phyloP scores from a whole-genome alignment of 1,140 invertebrate genomes.

The Drosophila miranda region DNA sequence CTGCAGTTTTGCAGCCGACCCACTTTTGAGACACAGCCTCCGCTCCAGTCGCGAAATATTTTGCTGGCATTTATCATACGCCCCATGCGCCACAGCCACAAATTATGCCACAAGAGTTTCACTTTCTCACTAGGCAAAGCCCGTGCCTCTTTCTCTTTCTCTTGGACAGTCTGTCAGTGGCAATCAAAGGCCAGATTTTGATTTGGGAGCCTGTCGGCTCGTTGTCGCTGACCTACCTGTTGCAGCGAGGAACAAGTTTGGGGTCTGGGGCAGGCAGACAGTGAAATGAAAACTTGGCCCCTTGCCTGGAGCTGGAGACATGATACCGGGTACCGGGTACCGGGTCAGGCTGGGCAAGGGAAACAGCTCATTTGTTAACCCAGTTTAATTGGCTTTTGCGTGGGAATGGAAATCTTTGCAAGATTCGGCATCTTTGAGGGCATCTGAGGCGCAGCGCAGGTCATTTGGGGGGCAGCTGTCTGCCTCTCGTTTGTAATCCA shows the following conservation, averaged over 20 bases:
- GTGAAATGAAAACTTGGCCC: constrained; percentile 46
- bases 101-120: constrained; percentile 70
- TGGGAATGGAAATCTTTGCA: constrained; percentile 46
- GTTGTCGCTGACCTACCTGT: constrained; percentile 52
- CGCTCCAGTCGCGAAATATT: constrained; percentile 44
- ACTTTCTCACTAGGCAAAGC: constrained; percentile 66
- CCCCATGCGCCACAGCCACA: constrained; percentile 45
- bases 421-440: too few species aligned
- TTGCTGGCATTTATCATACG: constrained; percentile 72
- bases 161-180: constrained; percentile 28
- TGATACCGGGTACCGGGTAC: too few species aligned
- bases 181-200: constrained; percentile 40
- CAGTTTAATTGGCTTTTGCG: constrained; percentile 65
- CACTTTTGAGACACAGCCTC: constrained; percentile 42
- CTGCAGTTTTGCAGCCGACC: constrained; percentile 58
- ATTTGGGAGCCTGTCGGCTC: constrained; percentile 43
- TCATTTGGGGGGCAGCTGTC: constrained; percentile 6
- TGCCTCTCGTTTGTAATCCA: constrained; percentile 48
- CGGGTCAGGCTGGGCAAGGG: constrained; percentile 10
- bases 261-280: constrained; percentile 16
- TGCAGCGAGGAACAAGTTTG: constrained; percentile 37
- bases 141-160: constrained; percentile 9
- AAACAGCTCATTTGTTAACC: constrained; percentile 42
- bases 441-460: constrained; percentile 28
- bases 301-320: background rate